These are phyloP conservation scores for Incurvaria masculella DNA, from an alignment of 2,888 invertebrate species.

Conservation along the genomic window DNA sequence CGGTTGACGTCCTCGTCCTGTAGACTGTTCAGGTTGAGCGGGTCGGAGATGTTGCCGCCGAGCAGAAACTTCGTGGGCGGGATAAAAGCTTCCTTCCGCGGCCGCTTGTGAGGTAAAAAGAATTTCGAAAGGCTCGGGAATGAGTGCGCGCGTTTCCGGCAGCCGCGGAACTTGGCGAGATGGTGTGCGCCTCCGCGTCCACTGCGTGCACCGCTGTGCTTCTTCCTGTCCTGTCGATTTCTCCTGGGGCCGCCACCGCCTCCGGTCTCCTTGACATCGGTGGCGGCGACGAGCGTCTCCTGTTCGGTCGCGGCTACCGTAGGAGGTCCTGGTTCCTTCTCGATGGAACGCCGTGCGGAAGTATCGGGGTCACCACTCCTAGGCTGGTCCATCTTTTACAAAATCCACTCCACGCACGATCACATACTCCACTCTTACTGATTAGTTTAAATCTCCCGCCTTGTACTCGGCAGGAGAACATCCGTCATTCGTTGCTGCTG, in stretches of 20 bases:
- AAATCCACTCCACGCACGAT: too few relatives aligned
- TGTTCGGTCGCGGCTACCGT: not conserved
- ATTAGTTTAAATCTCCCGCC: too few relatives aligned
- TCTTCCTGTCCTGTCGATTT: not conserved
- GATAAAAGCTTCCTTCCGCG: slow-evolving; percentile 72
- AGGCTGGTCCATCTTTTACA: not conserved
- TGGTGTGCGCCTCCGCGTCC: slow-evolving; percentile 36
- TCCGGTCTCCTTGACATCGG: too few relatives aligned
- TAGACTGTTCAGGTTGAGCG: slow-evolving; percentile 88
- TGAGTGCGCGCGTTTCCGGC: slow-evolving; percentile 65
- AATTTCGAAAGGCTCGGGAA: slow-evolving; percentile 69
- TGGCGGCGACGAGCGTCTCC: not conserved
- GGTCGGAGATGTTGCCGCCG: slow-evolving; percentile 95
- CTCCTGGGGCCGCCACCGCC: not conserved
- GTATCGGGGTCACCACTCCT: too few relatives aligned
- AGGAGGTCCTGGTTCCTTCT: not conserved
- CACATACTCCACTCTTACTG: too few relatives aligned
- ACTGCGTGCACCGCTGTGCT: not conserved
- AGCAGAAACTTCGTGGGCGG: slow-evolving; percentile 91
- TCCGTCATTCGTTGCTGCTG: not conserved
- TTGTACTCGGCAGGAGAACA: not conserved
- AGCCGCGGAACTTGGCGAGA: slow-evolving; percentile 46
- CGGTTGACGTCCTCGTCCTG: slow-evolving; percentile 76
- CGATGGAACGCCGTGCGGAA: too few relatives aligned
- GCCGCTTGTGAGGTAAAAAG: slow-evolving; percentile 69